Evolutionary conservation across 2,113 vertebrate genomes (phyloP).

Genomic region (Labeo rohita): DNA sequence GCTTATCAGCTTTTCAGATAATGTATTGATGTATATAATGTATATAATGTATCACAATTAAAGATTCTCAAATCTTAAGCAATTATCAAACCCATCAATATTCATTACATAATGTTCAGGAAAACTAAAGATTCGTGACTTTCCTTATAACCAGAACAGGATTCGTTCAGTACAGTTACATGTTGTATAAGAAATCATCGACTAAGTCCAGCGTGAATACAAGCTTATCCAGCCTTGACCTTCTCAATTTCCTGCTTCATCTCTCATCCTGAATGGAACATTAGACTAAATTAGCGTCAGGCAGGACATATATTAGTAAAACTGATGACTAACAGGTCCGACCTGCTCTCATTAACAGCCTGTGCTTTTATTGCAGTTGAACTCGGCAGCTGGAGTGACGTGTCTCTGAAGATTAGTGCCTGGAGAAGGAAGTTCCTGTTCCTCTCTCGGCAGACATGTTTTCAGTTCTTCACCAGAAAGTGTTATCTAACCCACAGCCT

Average conservation of each 20-base stretch:
- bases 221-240: slow-evolving; percentile 39
- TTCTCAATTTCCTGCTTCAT: slow-evolving; percentile 22
- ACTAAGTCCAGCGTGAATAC: slow-evolving; percentile 18
- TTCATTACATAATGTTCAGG: not conserved
- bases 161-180: slow-evolving; percentile 4
- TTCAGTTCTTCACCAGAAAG: slow-evolving; percentile 47
- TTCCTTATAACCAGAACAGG: not conserved
- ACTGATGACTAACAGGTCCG: not conserved
- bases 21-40: too few species aligned
- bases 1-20: too few species aligned
- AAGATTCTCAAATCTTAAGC: not conserved
- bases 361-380: not conserved
- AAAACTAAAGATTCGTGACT: not conserved
- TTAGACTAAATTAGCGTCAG: not conserved
- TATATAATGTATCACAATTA: too few species aligned
- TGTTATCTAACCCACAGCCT: slow-evolving; percentile 59
- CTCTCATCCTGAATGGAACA: not conserved
- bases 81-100: not conserved
- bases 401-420: slow-evolving; percentile 35
- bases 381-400: slow-evolving; percentile 33
- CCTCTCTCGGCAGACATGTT: slow-evolving; percentile 32
- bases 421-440: slow-evolving; percentile 30
- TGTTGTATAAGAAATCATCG: slow-evolving; percentile 16
- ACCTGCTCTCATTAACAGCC: not conserved
- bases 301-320: not conserved